These are phyloP conservation scores for Parotia lawesii DNA, from an alignment of 2,113 vertebrate species.

Conservation along the genomic window DNA sequence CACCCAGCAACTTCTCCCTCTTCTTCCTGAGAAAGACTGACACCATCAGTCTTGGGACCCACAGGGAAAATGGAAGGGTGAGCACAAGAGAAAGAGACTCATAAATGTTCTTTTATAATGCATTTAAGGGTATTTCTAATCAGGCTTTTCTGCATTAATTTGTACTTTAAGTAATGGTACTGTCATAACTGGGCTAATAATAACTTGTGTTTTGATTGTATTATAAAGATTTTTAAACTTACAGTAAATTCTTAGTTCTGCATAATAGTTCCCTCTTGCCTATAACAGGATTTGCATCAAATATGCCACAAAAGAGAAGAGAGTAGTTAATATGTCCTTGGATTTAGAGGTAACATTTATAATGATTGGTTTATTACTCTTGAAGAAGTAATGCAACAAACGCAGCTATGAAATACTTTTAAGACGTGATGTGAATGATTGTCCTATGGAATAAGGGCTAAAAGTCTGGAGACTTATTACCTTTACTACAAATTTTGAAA, in stretches of 20 bases:
- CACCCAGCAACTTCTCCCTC: fast-evolving
- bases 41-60: background rate
- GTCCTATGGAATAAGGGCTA: background rate
- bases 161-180: background rate
- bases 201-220: background rate
- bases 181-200: background rate
- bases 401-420: background rate
- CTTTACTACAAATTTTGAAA: background rate
- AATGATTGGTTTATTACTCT: background rate
- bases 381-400: background rate
- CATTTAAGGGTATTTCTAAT: background rate
- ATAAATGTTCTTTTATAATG: background rate
- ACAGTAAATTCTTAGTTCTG: background rate
- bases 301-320: background rate
- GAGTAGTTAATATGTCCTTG: background rate
- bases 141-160: background rate
- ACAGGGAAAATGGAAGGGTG: background rate
- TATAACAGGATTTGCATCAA: background rate
- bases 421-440: background rate
- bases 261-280: background rate
- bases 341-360: background rate
- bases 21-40: background rate
- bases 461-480: background rate
- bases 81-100: background rate
- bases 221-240: background rate